phyloP scores from a whole-genome alignment of 2,113 vertebrate species.

The Lepisosteus osseus region DNA sequence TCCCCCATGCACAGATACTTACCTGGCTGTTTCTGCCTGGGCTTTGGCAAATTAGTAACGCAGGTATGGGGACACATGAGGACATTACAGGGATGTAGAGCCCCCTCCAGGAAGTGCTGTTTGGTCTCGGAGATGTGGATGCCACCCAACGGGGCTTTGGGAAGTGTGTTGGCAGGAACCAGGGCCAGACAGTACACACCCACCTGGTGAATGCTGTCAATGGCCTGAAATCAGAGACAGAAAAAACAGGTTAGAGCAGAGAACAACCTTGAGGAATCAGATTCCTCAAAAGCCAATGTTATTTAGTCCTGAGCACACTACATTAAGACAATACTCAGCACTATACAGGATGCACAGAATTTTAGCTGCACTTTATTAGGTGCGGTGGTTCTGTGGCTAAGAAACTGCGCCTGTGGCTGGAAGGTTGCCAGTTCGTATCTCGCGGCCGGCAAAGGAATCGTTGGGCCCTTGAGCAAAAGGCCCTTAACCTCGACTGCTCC shows the following conservation, averaged over 20 bases:
- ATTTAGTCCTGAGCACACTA: too few relatives aligned
- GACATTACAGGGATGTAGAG: constrained; percentile 89
- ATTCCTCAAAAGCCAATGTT: too few relatives aligned
- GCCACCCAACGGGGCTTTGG: constrained; percentile 90
- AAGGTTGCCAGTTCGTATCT: too few relatives aligned
- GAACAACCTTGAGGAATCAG: too few relatives aligned
- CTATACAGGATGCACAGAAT: too few relatives aligned
- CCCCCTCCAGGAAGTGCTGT: constrained; percentile 90
- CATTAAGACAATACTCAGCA: too few relatives aligned
- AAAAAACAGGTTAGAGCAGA: background rate
- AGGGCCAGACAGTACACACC: constrained; percentile 92
- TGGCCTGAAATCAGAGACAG: constrained; percentile 65
- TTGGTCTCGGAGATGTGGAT: constrained; percentile 95
- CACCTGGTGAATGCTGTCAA: constrained; percentile 96
- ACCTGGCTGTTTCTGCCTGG: constrained; percentile 94
- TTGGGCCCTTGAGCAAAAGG: too few relatives aligned
- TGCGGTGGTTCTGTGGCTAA: too few relatives aligned
- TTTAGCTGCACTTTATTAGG: too few relatives aligned
- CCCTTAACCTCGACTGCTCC: too few relatives aligned
- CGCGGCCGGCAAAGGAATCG: too few relatives aligned
- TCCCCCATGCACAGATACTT: background rate
- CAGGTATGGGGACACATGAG: constrained; percentile 95
- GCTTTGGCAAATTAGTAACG: constrained; percentile 92
- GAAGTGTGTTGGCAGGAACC: constrained; percentile 94
- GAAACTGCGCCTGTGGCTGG: too few relatives aligned